Percentiles rank a stretch among this genome's conserved stretches.
phyloP scores from a whole-genome alignment of 2,888 invertebrate species.

The Melinopterus prodromus region DNA sequence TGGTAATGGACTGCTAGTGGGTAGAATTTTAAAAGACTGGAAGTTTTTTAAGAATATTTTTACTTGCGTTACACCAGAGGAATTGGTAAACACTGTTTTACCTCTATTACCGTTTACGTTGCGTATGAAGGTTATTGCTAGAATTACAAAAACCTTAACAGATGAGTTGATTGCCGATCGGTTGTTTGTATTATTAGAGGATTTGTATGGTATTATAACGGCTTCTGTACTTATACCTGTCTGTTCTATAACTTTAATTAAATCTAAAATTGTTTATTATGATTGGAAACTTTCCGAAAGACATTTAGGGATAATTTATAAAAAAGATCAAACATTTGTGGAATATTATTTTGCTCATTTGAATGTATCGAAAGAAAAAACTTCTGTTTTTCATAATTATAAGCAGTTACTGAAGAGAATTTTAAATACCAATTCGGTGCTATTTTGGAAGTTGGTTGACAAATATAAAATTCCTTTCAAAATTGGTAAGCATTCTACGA shows the following conservation, averaged over 20 bases:
- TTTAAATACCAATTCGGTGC: constrained; percentile 26
- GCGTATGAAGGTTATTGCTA: constrained; percentile 36
- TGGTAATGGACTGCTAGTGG: constrained; percentile 33
- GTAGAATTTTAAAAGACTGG: constrained; percentile 39
- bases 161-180: constrained; percentile 30
- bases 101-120: constrained; percentile 33
- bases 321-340: constrained; percentile 29
- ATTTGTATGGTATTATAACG: constrained; percentile 37
- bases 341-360: constrained; percentile 32
- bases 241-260: constrained; percentile 33
- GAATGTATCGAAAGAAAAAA: constrained; percentile 7
- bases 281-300: constrained; percentile 31
- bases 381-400: background rate
- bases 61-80: constrained; percentile 25
- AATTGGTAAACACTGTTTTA: constrained; percentile 33
- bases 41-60: constrained; percentile 34
- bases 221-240: constrained; percentile 36
- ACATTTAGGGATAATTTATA: constrained; percentile 33
- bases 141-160: constrained; percentile 30
- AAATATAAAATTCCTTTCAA: constrained; percentile 22
- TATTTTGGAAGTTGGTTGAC: constrained; percentile 34
- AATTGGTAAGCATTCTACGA: constrained; percentile 34
- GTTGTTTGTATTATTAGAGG: constrained; percentile 36
- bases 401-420: constrained; percentile 20
- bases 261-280: constrained; percentile 27